Percentiles rank a stretch among this genome's conserved stretches.
These are phyloP conservation scores for Spea hammondii DNA, from an alignment of 2,797 vertebrate species.

Conservation along the genomic window DNA sequence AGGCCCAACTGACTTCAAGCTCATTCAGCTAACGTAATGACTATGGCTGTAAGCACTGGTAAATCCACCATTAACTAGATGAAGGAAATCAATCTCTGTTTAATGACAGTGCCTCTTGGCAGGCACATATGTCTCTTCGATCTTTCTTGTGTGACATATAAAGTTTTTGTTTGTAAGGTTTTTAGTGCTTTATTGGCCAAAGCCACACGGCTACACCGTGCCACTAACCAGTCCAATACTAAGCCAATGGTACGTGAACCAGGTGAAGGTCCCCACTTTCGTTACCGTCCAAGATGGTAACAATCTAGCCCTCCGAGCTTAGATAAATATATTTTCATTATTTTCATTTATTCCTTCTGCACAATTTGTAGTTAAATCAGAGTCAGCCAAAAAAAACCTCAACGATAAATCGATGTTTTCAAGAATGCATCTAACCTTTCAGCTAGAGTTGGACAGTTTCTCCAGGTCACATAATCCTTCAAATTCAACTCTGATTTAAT, in stretches of 20 bases:
- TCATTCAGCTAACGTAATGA: conserved; percentile 50
- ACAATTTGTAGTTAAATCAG: neutral
- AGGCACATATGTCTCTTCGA: conserved; percentile 43
- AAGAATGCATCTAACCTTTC: too few relatives aligned
- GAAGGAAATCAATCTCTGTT: conserved; percentile 49
- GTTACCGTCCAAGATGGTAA: neutral
- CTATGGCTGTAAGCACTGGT: conserved; percentile 50
- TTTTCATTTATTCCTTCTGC: neutral
- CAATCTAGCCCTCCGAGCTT: neutral
- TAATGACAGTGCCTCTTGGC: conserved; percentile 41
- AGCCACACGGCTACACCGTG: neutral
- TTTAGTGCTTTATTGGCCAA: neutral
- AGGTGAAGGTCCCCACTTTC: neutral
- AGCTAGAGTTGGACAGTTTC: too few relatives aligned
- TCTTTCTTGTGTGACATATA: conserved; percentile 26
- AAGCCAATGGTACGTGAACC: neutral
- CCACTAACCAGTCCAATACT: neutral
- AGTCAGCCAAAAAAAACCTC: too few relatives aligned
- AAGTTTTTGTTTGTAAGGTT: neutral
- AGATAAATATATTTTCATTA: neutral
- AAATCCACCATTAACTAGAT: conserved; percentile 53
- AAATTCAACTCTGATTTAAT: too few relatives aligned
- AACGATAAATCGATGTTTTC: too few relatives aligned
- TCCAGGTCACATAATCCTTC: too few relatives aligned
- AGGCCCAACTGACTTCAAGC: conserved; percentile 48